Evolutionary conservation across 2,797 vertebrate species (phyloP), one percentile per base, ranked within the genome.

Genomic region (Gymnocypris eckloni): DNA sequence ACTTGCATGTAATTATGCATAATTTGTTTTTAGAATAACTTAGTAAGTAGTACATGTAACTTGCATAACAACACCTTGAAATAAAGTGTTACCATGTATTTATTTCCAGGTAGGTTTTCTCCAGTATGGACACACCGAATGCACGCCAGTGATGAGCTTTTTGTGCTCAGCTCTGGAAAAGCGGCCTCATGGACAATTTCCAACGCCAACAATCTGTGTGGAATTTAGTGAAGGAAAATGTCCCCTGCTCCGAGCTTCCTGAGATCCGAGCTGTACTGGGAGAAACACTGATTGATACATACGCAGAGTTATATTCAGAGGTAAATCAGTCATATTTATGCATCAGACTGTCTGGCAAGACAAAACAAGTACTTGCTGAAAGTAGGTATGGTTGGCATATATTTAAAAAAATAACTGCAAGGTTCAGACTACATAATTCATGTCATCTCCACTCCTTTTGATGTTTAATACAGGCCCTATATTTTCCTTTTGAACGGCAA

Each of bases 181-280:
- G 28, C 43, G 59, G 69, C 48, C 22, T 54, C 86, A 90, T 92
- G 92, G 90, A 93, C 82, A 78, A 87, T 76, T 81, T 90, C 28
- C 92, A 91, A 77, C 86, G 86, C 0, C 86, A 92, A 28, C 92
- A 84, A 79, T 96, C 95, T 11, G 86, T 97, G 52, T 98, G 97
- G 97, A 93, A 88, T 86, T 91, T 96, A 88, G 93, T 98, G 45
- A 76, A 93, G 89, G 94, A 96, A 70, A 91, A 95, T 87, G 93
- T 96, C 45, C 92, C 94, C 8, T 85, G 75, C 41, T 89, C 94
- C 41, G 93, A 91, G 93, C 94, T 95, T 84, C 90, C 92, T 39
- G 96, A 96, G 93, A 93, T 98, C 89, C 94, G 91, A 73, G 76
- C 86, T 52, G 92, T 95, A 50, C 91, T 98, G 83, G 97, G 97